These are phyloP conservation scores for Phylloscopus trochiloides DNA, from an alignment of 2,113 vertebrate species.

Conservation along the genomic window DNA sequence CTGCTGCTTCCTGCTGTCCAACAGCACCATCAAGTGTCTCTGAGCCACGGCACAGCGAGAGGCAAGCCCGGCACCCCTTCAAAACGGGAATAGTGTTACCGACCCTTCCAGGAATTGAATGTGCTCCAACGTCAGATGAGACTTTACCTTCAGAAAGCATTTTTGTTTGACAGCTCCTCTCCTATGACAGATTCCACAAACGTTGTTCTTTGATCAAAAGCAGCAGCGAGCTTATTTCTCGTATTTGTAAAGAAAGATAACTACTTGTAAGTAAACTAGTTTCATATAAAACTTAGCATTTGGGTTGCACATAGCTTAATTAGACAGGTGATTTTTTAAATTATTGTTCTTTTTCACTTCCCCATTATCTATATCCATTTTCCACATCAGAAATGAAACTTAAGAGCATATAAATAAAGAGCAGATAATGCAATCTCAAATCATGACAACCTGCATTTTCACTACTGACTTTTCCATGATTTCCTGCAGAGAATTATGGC, in stretches of 20 bases:
- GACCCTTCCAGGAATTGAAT: not conserved
- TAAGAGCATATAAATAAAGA: not conserved
- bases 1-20: not conserved
- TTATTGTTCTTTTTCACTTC: not conserved
- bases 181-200: not conserved
- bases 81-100: not conserved
- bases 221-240: not conserved
- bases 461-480: not conserved
- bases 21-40: slow-evolving; percentile 24
- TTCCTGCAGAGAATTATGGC: not conserved
- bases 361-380: not conserved
- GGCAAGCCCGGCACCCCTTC: not conserved
- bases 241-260: not conserved
- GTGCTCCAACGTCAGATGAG: not conserved
- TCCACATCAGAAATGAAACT: not conserved
- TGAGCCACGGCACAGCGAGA: not conserved
- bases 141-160: not conserved
- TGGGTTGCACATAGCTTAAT: not conserved
- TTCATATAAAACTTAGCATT: not conserved
- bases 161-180: not conserved
- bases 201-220: not conserved
- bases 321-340: not conserved
- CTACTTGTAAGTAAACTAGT: not conserved
- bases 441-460: not conserved
- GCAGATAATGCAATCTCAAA: not conserved